These are phyloP conservation scores for Drosophila ambigua DNA, from an alignment of 1,140 invertebrate genomes.

Conservation along the genomic window DNA sequence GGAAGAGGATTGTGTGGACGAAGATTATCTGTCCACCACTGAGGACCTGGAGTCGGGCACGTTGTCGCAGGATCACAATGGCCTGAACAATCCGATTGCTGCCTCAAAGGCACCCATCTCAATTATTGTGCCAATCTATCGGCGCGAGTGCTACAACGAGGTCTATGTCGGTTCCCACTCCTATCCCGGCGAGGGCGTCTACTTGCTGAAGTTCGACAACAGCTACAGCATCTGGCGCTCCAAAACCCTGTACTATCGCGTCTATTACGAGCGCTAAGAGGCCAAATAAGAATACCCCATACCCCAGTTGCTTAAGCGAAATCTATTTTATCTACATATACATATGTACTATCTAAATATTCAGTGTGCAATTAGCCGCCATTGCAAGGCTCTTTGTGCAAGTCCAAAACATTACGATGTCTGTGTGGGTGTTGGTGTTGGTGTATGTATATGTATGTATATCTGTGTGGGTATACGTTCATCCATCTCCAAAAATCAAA, in stretches of 20 bases:
- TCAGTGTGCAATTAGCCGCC: too few species aligned
- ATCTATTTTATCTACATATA: slow-evolving; percentile 21
- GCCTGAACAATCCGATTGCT: slow-evolving; percentile 39
- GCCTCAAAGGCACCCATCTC: slow-evolving; percentile 87
- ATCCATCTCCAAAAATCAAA: slow-evolving; percentile 3
- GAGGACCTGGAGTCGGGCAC: slow-evolving; percentile 83
- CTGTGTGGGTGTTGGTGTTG: slow-evolving; percentile 12
- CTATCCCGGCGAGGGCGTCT: slow-evolving; percentile 98
- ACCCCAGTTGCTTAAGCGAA: slow-evolving; percentile 25
- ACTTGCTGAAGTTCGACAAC: slow-evolving; percentile 99
- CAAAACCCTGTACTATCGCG: slow-evolving; percentile 99
- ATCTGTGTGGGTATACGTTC: background rate
- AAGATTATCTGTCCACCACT: slow-evolving; percentile 85
- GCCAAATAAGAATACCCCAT: slow-evolving; percentile 40
- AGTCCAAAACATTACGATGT: slow-evolving; percentile 8
- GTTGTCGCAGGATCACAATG: slow-evolving; percentile 71
- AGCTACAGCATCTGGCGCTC: slow-evolving; percentile 99
- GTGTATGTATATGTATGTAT: slow-evolving; percentile 9
- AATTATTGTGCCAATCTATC: slow-evolving; percentile 95
- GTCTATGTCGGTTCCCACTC: slow-evolving; percentile 98
- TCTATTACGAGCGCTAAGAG: slow-evolving; percentile 94
- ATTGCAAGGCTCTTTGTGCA: slow-evolving; percentile 13
- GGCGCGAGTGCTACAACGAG: slow-evolving; percentile 97
- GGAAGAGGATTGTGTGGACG: slow-evolving; percentile 86
- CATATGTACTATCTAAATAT: background rate